phyloP scores from a whole-genome alignment of 1,140 invertebrate species.

The Leucophenga varia region DNA sequence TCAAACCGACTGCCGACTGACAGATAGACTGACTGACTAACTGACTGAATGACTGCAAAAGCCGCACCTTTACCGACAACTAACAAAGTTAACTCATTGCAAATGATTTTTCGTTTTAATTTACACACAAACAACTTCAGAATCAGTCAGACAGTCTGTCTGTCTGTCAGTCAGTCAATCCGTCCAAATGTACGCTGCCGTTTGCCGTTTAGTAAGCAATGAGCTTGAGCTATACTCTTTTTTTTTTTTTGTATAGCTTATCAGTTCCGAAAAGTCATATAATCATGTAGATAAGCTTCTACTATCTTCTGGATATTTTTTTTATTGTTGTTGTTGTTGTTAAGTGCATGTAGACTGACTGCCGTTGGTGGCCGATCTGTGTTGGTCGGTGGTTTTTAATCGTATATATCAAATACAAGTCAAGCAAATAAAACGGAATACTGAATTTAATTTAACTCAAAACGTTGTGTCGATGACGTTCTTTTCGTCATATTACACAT shows the following conservation, averaged over 20 bases:
- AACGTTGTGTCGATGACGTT: no score
- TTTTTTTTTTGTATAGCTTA: no score
- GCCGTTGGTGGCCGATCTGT: no score
- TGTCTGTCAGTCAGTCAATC: conserved; percentile 25
- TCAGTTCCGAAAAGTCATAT: conserved; percentile 48
- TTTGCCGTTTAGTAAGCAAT: not conserved
- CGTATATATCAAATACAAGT: no score
- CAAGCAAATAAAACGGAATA: no score
- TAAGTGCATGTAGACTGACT: no score
- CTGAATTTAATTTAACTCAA: no score
- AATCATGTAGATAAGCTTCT: conserved; percentile 34
- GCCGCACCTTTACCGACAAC: not conserved
- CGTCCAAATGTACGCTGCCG: no score
- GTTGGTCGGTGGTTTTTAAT: no score
- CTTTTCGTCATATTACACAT: no score
- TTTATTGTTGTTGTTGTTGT: no score
- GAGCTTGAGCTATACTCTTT: conserved; percentile 15
- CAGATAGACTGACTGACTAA: no score
- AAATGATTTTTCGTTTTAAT: conserved; percentile 49
- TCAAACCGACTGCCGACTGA: conserved; percentile 48
- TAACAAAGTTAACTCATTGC: conserved; percentile 38
- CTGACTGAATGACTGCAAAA: not conserved
- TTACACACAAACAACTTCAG: not conserved
- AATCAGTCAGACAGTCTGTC: conserved; percentile 34
- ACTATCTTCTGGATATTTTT: conserved; percentile 38